Evolutionary conservation across 2,113 vertebrate species (phyloP), one percentile per base, ranked within the genome.

Genomic region (Microtus montanus): DNA sequence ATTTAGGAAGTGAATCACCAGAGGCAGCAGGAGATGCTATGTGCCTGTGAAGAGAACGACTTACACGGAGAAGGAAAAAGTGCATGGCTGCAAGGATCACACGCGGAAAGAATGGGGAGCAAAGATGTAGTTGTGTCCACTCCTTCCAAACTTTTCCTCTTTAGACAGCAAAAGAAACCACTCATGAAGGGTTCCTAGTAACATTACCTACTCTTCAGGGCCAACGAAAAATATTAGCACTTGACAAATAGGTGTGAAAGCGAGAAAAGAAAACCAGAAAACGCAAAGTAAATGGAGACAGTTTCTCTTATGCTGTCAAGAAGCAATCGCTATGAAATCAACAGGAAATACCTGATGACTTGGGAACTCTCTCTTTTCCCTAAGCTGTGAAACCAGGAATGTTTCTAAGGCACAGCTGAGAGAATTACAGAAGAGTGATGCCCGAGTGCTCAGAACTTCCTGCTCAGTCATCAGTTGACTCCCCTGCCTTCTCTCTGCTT

Each of bases 281-380:
- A 63, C 4, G 22, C 26, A 74, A 83, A 95, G 86, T 68, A 22
- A 95, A 90, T 17, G 0, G 0, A 0, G 5, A 10, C 12, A 49
- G 2, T 3, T 58, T 2, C 3, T 87, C 30, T 44, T 17, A 22
- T 0, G 87, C 86, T 30, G 75, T 82, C 64, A 93, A 41, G 9
- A 64, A 9, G 52, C 96, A 96, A 91, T 92, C 77, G 89, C 88
- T 88, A 86, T 9, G 68, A 96, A 97, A 96, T 52, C 63, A 61
- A 84, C 89, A 94, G 87, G 97, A 95, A 79, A 52, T 41, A 90
- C 84, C 84, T 91, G 14, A 35, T 70, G 35, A 95, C 63, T 89
- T 91, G 89, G 58, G n/a, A 89, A 83, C 96, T 54, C 61, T 15
- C 77, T 47, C 68, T n/a, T 95, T 93, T 79, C 94, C 54, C 80